A percentile compares a stretch with the other conserved stretches of the same genome.
These are phyloP conservation scores for Oophaga pumilio DNA, from an alignment of 2,113 vertebrate genomes.

Conservation along the genomic window DNA sequence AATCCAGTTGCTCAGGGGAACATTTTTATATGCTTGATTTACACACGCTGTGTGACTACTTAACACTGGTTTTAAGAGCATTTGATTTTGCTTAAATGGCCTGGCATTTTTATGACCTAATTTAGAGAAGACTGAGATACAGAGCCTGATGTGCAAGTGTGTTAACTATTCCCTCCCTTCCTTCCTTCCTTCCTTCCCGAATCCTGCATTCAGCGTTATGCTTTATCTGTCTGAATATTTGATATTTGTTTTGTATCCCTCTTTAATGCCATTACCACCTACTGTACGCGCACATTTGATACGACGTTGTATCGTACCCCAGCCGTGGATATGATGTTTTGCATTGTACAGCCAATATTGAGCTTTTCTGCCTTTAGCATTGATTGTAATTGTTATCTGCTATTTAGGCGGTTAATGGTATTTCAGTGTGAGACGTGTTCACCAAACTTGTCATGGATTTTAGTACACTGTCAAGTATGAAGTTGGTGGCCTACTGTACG, in stretches of 20 bases:
- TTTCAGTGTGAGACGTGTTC: not conserved
- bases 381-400: not conserved
- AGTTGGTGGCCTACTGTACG: not conserved
- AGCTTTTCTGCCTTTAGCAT: no score
- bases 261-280: not conserved
- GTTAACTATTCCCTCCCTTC: slow-evolving; percentile 12
- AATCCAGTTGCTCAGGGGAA: slow-evolving; percentile 25
- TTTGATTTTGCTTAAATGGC: slow-evolving; percentile 45
- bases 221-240: not conserved
- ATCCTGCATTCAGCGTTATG: not conserved
- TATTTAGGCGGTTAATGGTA: not conserved
- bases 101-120: slow-evolving; percentile 41
- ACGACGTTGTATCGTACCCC: no score
- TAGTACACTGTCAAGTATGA: not conserved
- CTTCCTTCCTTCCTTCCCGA: not conserved
- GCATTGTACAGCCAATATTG: no score
- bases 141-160: not conserved
- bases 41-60: slow-evolving; percentile 39
- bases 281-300: not conserved
- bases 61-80: slow-evolving; percentile 43
- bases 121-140: slow-evolving; percentile 29
- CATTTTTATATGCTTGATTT: slow-evolving; percentile 38
- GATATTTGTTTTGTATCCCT: not conserved
- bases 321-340: no score
- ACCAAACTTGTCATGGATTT: not conserved